Evolutionary conservation across 2,888 invertebrate genomes (phyloP).

Genomic region (Morpho achilles): DNA sequence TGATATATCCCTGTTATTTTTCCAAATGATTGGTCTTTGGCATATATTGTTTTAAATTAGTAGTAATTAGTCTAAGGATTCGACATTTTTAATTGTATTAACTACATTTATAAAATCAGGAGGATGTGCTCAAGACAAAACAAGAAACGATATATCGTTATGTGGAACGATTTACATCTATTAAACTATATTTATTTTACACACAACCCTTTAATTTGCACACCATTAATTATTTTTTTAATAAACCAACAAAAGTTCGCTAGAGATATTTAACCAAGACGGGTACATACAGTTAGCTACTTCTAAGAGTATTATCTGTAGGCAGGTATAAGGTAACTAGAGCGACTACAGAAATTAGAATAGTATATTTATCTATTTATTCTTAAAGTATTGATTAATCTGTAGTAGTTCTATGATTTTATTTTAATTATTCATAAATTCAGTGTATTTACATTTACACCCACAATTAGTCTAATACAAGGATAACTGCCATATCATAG

Average conservation of each 20-base stretch:
- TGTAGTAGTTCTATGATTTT: constrained; percentile 71
- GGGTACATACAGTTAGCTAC: constrained; percentile 47
- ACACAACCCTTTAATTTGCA: constrained; percentile 80
- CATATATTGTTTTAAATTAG: constrained; percentile 56
- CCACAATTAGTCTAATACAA: constrained; percentile 55
- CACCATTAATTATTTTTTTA: constrained; percentile 65
- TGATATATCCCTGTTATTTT: constrained; percentile 69
- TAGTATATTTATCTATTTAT: constrained; percentile 66
- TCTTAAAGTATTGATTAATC: constrained; percentile 74
- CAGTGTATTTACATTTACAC: constrained; percentile 70
- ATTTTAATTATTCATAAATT: constrained; percentile 71
- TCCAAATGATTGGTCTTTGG: constrained; percentile 75
- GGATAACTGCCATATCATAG: constrained; percentile 63
- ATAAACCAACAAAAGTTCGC: constrained; percentile 53
- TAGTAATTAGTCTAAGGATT: constrained; percentile 53
- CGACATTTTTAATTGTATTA: constrained; percentile 33
- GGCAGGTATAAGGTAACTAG: constrained; percentile 58
- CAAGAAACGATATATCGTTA: constrained; percentile 46
- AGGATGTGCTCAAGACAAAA: constrained; percentile 46
- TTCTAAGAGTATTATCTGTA: constrained; percentile 51
- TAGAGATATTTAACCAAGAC: constrained; percentile 38
- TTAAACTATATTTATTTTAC: constrained; percentile 77
- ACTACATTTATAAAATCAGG: constrained; percentile 28
- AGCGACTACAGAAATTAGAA: constrained; percentile 69
- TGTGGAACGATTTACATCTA: constrained; percentile 64